Percentiles rank a stretch among this genome's conserved stretches.
Evolutionary conservation across 2,888 invertebrate species (phyloP).

Genomic region (Pristionchus arcanus): DNA sequence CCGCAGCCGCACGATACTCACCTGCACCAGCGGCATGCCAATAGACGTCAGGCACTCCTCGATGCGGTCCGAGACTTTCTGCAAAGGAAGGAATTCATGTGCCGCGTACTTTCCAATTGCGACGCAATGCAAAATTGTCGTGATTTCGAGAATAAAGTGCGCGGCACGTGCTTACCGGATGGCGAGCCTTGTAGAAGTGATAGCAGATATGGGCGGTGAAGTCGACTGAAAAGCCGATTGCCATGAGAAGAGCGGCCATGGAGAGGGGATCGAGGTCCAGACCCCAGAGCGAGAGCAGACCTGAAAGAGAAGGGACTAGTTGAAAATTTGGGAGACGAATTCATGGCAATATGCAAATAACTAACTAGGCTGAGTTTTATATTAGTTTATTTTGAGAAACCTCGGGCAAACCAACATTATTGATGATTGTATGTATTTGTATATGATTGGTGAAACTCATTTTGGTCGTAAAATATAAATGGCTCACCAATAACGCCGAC

Average conservation of each 20-base stretch:
- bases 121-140: background rate
- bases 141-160: background rate
- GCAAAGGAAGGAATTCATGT: background rate
- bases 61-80: constrained; percentile 68
- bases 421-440: background rate
- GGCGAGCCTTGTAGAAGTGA: constrained; percentile 73
- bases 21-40: constrained; percentile 75
- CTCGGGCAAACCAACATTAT: background rate
- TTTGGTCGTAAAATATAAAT: background rate
- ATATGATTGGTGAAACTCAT: background rate
- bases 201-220: constrained; percentile 76
- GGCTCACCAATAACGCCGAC: constrained; percentile 50
- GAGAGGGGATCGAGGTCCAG: constrained; percentile 72
- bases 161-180: constrained; percentile 60
- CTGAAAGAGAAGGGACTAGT: constrained; percentile 19
- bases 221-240: constrained; percentile 76
- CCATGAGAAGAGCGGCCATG: constrained; percentile 74
- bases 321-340: too few relatives aligned
- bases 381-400: background rate
- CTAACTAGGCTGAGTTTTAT: background rate
- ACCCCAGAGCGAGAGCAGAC: constrained; percentile 64
- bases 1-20: constrained; percentile 17
- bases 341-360: too few relatives aligned
- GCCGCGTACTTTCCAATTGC: constrained; percentile 6
- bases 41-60: constrained; percentile 71